phyloP scores from a whole-genome alignment of 1,140 invertebrate genomes.

The Schmidtea mediterranea region DNA sequence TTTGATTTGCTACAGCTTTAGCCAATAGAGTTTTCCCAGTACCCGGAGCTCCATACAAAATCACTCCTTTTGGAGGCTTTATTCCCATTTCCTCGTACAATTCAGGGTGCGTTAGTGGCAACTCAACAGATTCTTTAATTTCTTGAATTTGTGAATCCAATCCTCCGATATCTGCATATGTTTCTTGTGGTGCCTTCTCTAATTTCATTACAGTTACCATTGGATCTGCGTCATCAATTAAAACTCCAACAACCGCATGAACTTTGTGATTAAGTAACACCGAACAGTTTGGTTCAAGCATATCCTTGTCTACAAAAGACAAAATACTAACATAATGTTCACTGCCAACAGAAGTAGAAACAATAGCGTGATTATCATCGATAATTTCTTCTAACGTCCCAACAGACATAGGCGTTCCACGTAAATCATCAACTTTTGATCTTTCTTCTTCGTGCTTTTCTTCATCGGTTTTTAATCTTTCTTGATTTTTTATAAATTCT shows the following conservation, averaged over 20 bases:
- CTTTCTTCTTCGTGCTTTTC: constrained; percentile 44
- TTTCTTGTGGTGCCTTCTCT: constrained; percentile 96
- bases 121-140: constrained; percentile 93
- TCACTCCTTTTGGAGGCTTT: constrained; percentile 93
- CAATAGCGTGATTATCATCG: constrained; percentile 98
- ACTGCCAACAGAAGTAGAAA: constrained; percentile 91
- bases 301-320: constrained; percentile 98
- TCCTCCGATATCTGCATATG: constrained; percentile 96
- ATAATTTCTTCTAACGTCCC: constrained; percentile 98
- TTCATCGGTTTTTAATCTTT: constrained; percentile 84
- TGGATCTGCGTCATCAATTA: constrained; percentile 96
- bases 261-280: constrained; percentile 95
- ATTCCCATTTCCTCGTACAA: constrained; percentile 99
- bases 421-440: constrained; percentile 75
- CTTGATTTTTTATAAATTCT: constrained; percentile 93
- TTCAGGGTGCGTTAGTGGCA: constrained; percentile 92
- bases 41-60: constrained; percentile 85
- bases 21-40: constrained; percentile 92
- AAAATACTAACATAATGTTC: constrained; percentile 98
- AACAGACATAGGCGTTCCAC: constrained; percentile 96
- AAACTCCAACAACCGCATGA: constrained; percentile 70
- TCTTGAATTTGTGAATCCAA: constrained; percentile 98
- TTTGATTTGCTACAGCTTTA: constrained; percentile 97
- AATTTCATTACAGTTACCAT: constrained; percentile 99
- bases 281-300: constrained; percentile 89